A percentile compares a stretch with the other conserved stretches of the same genome.
These are phyloP conservation scores for Dinomys branickii DNA, from an alignment of 2,113 vertebrate genomes.

Conservation along the genomic window DNA sequence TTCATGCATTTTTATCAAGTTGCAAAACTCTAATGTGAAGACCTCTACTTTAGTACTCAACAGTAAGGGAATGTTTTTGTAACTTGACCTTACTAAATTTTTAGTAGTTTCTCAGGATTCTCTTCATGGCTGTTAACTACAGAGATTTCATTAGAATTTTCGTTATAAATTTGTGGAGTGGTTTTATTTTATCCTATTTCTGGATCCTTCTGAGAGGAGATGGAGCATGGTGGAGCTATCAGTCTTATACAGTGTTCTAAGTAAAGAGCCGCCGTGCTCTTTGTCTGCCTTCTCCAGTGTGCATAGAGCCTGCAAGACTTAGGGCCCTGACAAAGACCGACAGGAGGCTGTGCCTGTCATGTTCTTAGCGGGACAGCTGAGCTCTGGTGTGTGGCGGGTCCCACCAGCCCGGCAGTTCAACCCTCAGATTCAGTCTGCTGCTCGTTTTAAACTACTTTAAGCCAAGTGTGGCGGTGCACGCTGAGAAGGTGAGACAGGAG, in stretches of 20 bases:
- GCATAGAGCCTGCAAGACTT: neutral
- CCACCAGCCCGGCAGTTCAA: neutral
- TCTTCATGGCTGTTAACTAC: neutral
- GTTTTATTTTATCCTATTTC: neutral
- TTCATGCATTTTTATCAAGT: neutral
- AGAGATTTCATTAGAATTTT: neutral
- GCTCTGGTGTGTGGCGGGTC: too few relatives aligned
- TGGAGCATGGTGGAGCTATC: neutral
- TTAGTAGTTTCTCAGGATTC: neutral
- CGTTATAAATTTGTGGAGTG: neutral
- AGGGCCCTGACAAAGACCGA: neutral
- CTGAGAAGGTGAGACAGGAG: neutral
- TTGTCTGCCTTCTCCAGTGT: neutral
- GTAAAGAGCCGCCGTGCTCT: neutral
- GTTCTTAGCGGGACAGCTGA: neutral
- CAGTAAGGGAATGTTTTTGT: neutral
- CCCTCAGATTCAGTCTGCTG: neutral
- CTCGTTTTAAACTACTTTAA: neutral
- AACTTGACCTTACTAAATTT: neutral
- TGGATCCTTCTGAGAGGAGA: neutral
- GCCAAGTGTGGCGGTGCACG: neutral
- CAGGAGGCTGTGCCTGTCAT: neutral
- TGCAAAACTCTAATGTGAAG: neutral
- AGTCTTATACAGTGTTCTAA: neutral
- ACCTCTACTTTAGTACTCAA: neutral